Conservation (phyloP, 2,797 vertebrate species). For the Champsocephalus esox region DNA sequence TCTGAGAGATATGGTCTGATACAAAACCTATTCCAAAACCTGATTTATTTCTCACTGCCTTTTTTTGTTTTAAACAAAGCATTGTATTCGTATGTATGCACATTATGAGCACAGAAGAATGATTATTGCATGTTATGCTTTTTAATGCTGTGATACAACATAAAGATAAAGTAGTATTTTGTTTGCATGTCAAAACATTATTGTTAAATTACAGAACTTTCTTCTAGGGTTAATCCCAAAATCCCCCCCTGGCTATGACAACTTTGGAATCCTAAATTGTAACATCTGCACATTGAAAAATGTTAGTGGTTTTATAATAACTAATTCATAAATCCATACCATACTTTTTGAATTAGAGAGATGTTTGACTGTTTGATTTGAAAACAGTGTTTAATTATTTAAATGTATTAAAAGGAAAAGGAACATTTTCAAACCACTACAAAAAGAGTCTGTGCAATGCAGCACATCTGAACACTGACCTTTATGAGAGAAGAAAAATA, state of each 20-base stretch:
- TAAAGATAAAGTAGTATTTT: not conserved
- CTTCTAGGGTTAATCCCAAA: slow-evolving; percentile 1
- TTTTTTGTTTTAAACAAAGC: slow-evolving; percentile 13
- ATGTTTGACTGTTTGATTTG: not conserved
- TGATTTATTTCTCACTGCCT: not conserved
- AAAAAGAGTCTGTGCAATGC: slow-evolving; percentile 11
- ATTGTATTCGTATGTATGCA: slow-evolving; percentile 15
- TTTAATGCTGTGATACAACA: not conserved
- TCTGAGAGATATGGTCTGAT: slow-evolving; percentile 23
- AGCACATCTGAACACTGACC: slow-evolving; percentile 55
- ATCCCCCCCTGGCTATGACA: not conserved
- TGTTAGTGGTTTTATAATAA: not conserved
- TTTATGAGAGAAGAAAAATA: slow-evolving; percentile 45
- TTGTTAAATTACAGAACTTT: not conserved
- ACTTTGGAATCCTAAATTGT: not conserved
- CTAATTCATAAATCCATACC: slow-evolving; percentile 3
- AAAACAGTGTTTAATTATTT: not conserved
- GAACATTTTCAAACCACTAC: not conserved
- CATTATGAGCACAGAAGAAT: not conserved
- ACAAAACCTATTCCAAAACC: slow-evolving; percentile 15
- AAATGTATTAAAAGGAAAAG: slow-evolving; percentile 4
- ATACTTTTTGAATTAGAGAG: not conserved
- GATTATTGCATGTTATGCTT: not conserved
- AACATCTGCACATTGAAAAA: not conserved
- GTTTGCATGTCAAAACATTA: no score